Conservation (phyloP, 1,140 invertebrate genomes). For the Polypedilum pembai region DNA sequence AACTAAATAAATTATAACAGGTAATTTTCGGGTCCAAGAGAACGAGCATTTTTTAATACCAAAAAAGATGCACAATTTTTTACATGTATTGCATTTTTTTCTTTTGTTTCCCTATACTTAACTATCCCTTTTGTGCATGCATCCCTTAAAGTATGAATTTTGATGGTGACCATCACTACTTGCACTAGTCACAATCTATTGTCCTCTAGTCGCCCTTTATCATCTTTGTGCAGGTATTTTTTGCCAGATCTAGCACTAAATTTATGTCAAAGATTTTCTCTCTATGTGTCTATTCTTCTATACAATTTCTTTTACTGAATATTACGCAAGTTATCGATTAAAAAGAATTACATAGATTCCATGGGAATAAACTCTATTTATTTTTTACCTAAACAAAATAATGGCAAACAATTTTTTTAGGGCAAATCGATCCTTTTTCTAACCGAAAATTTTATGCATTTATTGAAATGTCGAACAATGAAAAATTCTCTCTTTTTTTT, state of each 20-base stretch:
- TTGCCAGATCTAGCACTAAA: conserved; percentile 5
- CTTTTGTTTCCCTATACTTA: conserved; percentile 21
- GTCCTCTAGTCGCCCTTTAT: background rate
- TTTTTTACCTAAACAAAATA: background rate
- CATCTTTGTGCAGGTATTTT: background rate
- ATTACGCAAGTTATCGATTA: conserved; percentile 21
- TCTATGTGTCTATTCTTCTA: background rate
- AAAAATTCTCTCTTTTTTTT: background rate
- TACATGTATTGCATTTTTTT: conserved; percentile 21
- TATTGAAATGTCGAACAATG: conserved; percentile 27
- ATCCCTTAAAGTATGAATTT: conserved; percentile 5
- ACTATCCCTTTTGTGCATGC: conserved; percentile 14
- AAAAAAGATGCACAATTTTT: conserved; percentile 8
- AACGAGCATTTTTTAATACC: background rate
- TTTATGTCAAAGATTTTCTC: conserved; percentile 18
- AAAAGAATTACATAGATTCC: background rate
- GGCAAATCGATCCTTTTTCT: background rate
- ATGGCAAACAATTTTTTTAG: conserved; percentile 21
- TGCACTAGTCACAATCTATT: background rate
- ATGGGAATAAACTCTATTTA: background rate
- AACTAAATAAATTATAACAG: conserved; percentile 23
- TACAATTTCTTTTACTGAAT: conserved; percentile 9
- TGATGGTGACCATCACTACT: background rate
- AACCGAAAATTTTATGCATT: conserved; percentile 20
- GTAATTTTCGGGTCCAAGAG: conserved; percentile 2